These are phyloP conservation scores for Platysteira castanea DNA, from an alignment of 2,113 vertebrate species.

Conservation along the genomic window DNA sequence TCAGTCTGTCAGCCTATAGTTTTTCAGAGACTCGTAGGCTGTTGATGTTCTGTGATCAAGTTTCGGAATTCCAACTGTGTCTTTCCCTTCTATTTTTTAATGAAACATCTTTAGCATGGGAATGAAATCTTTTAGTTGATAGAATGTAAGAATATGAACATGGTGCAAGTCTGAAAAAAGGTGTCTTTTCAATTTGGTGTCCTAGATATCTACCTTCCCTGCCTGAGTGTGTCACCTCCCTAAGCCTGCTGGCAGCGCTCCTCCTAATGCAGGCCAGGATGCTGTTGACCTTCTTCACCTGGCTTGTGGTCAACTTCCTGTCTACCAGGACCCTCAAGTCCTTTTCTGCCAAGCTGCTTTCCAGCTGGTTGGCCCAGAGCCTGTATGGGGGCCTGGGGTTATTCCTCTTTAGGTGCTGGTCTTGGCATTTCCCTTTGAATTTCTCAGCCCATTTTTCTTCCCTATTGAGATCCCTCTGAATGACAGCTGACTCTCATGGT, in stretches of 20 bases:
- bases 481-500: neutral
- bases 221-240: neutral
- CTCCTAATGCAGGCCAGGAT: neutral
- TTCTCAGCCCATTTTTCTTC: neutral
- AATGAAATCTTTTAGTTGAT: neutral
- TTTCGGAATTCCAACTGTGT: neutral
- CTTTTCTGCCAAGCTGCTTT: neutral
- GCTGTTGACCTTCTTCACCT: neutral
- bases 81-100: neutral
- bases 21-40: neutral
- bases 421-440: neutral
- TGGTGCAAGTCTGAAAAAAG: neutral
- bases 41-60: neutral
- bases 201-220: neutral
- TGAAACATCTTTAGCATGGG: neutral
- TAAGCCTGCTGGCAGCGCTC: rapidly evolving
- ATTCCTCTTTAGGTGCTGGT: neutral
- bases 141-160: neutral
- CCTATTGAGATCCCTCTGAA: neutral
- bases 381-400: rapidly evolving
- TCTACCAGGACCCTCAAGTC: neutral
- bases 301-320: neutral
- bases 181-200: neutral
- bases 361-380: neutral
- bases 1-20: neutral